A percentile compares a stretch with the other conserved stretches of the same genome.
Evolutionary conservation across 2,113 vertebrate species (phyloP).

Genomic region (Corvus hawaiiensis): DNA sequence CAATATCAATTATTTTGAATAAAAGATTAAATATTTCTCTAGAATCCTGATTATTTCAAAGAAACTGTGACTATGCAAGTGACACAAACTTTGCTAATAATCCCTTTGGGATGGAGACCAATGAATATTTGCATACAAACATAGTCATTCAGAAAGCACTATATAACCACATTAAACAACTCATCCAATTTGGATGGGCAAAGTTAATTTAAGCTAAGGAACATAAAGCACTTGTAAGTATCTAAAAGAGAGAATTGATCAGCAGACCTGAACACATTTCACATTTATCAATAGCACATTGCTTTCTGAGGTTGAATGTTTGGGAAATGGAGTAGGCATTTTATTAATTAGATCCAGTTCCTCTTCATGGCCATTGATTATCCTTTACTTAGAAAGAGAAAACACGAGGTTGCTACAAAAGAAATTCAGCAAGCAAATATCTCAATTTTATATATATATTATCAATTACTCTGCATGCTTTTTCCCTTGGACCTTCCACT

Average conservation of each 20-base stretch:
- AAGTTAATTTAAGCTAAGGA: conserved; percentile 58
- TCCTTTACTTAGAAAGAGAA: conserved; percentile 8
- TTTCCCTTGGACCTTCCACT: not conserved
- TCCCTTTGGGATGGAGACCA: not conserved
- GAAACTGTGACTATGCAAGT: not conserved
- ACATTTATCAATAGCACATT: conserved; percentile 37
- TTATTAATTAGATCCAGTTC: conserved; percentile 31
- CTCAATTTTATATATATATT: not conserved
- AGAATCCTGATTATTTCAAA: not conserved
- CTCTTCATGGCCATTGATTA: conserved; percentile 6
- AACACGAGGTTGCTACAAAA: not conserved
- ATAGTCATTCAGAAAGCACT: not conserved
- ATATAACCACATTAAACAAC: conserved; percentile 25
- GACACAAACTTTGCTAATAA: not conserved
- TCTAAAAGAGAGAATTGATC: conserved; percentile 27
- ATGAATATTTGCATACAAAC: conserved; percentile 15
- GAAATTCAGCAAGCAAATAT: not conserved
- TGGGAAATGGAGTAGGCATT: not conserved
- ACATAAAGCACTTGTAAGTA: conserved; percentile 37
- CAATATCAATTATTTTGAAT: not conserved
- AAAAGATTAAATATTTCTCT: not conserved
- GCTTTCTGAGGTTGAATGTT: conserved; percentile 3
- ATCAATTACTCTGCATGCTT: not conserved
- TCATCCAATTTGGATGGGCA: conserved; percentile 20
- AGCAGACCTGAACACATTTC: conserved; percentile 21